Evolutionary conservation across 2,113 vertebrate species (phyloP).

Genomic region (Pantherophis guttatus): DNA sequence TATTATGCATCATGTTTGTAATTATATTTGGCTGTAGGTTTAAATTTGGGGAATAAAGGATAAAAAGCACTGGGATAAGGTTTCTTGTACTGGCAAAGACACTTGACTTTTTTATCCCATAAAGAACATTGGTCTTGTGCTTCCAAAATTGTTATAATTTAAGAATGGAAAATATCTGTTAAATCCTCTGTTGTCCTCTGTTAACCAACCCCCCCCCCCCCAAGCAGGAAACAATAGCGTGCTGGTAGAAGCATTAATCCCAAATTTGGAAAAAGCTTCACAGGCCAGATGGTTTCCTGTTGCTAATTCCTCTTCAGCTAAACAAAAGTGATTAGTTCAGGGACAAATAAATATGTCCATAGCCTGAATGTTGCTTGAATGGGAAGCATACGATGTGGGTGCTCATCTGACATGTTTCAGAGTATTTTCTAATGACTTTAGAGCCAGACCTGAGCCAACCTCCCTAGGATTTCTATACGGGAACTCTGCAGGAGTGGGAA

Average conservation of each 20-base stretch:
- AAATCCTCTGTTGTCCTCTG: too few relatives aligned
- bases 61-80: not conserved
- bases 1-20: not conserved
- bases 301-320: not conserved
- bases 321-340: not conserved
- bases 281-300: not conserved
- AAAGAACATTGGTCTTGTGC: not conserved
- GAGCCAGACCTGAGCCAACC: not conserved
- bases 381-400: not conserved
- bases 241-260: not conserved
- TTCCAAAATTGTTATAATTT: not conserved
- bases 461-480: not conserved
- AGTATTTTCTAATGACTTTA: not conserved
- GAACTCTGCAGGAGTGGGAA: not conserved
- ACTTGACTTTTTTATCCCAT: not conserved
- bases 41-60: not conserved
- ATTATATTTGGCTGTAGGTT: not conserved
- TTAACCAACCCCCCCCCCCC: not conserved
- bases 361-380: not conserved
- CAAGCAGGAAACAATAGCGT: not conserved
- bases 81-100: not conserved
- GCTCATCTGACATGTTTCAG: not conserved
- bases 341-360: not conserved
- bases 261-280: too few relatives aligned
- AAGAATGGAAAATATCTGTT: too few relatives aligned